Evolutionary conservation across 2,113 vertebrate species (phyloP).

Genomic region (Lophochroa leadbeateri): DNA sequence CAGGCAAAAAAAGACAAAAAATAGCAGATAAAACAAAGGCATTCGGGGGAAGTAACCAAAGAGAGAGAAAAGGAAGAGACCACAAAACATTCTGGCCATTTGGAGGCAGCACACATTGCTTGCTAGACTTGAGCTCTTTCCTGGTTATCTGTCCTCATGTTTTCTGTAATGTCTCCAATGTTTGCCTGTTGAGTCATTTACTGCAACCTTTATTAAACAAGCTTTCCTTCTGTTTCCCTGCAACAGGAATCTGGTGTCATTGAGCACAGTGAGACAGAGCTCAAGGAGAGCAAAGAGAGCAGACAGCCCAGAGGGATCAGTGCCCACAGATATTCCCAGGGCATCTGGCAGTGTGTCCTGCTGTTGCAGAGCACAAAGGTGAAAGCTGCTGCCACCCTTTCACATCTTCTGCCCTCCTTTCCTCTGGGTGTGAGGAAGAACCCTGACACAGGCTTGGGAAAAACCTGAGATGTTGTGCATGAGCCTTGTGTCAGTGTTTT

Average conservation of each 20-base stretch:
- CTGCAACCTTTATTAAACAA: not conserved
- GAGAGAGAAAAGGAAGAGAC: not conserved
- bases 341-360: not conserved
- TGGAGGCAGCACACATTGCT: not conserved
- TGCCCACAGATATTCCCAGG: not conserved
- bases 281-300: not conserved
- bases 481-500: not conserved
- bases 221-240: not conserved
- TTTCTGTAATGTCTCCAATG: not conserved
- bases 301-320: not conserved
- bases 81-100: not conserved
- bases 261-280: not conserved
- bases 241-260: not conserved
- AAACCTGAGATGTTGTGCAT: not conserved
- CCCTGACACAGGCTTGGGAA: not conserved
- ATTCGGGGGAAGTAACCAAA: not conserved
- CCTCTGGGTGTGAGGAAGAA: not conserved
- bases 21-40: not conserved
- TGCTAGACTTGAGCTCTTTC: not conserved
- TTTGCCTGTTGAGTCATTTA: not conserved
- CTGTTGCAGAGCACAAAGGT: not conserved
- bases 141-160: rapidly evolving
- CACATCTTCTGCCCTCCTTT: not conserved
- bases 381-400: not conserved
- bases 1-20: not conserved